Evolutionary conservation across 1,140 invertebrate genomes (phyloP), one percentile per base, ranked within the genome.

Genomic region (Lepidotrigona ventralis): DNA sequence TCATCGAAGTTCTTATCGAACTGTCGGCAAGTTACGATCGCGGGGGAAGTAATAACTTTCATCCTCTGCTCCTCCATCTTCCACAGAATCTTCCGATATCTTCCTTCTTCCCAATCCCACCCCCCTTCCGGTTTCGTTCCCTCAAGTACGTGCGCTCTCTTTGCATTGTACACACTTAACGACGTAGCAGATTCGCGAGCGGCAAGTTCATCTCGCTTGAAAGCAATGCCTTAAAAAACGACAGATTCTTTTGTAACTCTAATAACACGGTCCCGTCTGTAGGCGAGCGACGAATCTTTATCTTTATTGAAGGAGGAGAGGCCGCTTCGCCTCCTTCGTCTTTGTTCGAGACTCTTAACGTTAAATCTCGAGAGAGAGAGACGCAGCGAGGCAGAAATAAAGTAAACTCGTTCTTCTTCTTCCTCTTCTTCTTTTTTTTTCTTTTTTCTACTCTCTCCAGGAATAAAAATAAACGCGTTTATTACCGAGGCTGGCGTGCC

Each of bases 221-320:
- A 75, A 68, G 71, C 51, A 75, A 21, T 39, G 29, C 39, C 71
- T 81, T 56, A 46, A 66, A 66, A 68, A 23, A 68, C 29, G 63
- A 29, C 72, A 39, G 53, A 29, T 68, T 29, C 73, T 64, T 81
- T 81, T 76, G 60, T 54, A 60, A 80, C 39, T 53, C 19, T 73
- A 80, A 80, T 80, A 80, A 73, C 70, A 53, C 69, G 33, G 69
- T 73, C 53, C 69, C 56, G 54, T n/a, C 78, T 71, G 21, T n/a
- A 29, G 58, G 68, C 39, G 6, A 1, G 15, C 1, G 15, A 15
- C 4, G 29, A 58, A 58, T 21, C 53, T 79, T 66, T 26, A 66
- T 53, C 39, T 33, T 33, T 33, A 33, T 33, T 39, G 68, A 14
- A 23, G 21, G 19, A 69, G 33, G 21, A 29, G 0, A 46, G 39